Conservation (phyloP, 1,140 invertebrate species). For the Eriocheir sinensis region DNA sequence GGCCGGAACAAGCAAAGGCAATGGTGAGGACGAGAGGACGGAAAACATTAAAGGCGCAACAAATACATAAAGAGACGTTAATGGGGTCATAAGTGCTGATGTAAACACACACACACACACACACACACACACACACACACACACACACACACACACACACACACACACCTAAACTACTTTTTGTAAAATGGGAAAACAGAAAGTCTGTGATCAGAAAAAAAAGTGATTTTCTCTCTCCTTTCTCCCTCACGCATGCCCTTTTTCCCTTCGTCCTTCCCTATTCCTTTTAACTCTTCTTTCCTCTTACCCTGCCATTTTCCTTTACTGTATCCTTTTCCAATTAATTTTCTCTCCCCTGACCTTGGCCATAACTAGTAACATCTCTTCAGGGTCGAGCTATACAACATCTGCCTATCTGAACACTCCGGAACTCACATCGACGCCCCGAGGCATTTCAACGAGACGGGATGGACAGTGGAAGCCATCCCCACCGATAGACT, state of each 20-base stretch:
- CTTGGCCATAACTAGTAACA: no score
- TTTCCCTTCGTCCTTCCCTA: background rate
- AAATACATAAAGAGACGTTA: no score
- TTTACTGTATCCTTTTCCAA: no score
- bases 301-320: background rate
- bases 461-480: conserved; percentile 41
- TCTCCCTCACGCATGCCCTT: background rate
- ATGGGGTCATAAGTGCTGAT: no score
- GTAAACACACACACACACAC: background rate
- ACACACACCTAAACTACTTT: background rate
- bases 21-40: conserved; percentile 41
- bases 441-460: conserved; percentile 32
- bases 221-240: background rate
- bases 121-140: conserved; percentile 13
- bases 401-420: conserved; percentile 59
- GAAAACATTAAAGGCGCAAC: no score
- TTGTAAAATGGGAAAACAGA: no score
- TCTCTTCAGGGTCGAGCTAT: conserved; percentile 58
- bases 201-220: no score
- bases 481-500: conserved; percentile 43
- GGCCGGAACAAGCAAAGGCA: conserved; percentile 41
- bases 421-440: conserved; percentile 70
- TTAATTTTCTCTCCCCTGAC: no score
- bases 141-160: conserved; percentile 3
- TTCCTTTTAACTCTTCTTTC: background rate